These are phyloP conservation scores for Centropristis striata DNA, from an alignment of 2,113 vertebrate species.

Conservation along the genomic window DNA sequence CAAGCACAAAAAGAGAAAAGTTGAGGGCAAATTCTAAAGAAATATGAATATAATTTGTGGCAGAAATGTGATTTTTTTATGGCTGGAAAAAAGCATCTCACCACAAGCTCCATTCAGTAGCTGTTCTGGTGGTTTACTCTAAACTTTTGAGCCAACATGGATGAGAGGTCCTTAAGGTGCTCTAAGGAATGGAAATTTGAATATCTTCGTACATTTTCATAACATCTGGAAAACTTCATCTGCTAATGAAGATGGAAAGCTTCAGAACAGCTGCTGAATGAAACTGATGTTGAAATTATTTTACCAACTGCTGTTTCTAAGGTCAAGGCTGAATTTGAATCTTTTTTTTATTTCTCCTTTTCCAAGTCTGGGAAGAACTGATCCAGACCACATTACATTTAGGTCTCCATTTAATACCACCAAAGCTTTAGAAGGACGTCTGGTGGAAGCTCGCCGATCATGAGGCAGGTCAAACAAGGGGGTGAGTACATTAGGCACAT, in stretches of 20 bases:
- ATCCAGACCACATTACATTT: background rate
- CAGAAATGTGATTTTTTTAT: background rate
- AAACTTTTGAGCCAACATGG: background rate
- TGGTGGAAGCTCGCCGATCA: background rate
- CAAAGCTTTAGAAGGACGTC: background rate
- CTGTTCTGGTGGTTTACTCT: background rate
- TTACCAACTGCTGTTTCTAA: constrained; percentile 4
- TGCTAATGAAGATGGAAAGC: constrained; percentile 2
- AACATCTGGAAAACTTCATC: constrained; percentile 5
- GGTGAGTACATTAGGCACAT: background rate
- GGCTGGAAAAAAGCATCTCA: background rate
- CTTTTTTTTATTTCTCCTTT: background rate
- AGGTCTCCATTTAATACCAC: background rate
- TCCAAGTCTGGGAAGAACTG: background rate
- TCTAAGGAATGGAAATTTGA: background rate
- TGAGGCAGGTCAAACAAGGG: background rate
- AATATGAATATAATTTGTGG: background rate
- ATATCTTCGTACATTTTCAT: constrained; percentile 1
- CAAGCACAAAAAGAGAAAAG: background rate
- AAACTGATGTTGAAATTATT: background rate
- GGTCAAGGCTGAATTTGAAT: background rate
- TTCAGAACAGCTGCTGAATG: constrained; percentile 1
- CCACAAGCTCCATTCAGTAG: background rate
- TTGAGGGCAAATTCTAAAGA: background rate
- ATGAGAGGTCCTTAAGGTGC: background rate